Evolutionary conservation across 2,888 invertebrate genomes (phyloP), one percentile per base, ranked within the genome.

Genomic region (Acleris cristana): DNA sequence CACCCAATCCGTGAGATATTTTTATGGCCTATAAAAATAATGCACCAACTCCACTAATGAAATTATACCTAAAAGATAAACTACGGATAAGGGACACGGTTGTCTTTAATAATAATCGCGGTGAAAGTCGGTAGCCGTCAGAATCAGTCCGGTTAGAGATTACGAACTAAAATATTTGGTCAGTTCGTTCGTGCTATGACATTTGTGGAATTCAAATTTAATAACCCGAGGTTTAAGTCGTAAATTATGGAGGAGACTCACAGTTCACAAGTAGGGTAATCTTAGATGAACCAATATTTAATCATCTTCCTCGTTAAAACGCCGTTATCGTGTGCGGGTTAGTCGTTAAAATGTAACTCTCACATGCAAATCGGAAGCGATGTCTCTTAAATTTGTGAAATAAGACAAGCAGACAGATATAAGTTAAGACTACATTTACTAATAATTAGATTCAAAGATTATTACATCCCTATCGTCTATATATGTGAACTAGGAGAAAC

Each of bases 61-160:
- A 77, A 77, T 77, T 74, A 79, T 78, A 71, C 77, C 78, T 75
- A 74, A 75, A 78, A 79, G 79, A 82, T 83, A 86, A 80, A 76
- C 72, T 73, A 71, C 71, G 70, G 72, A 81, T 80, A 80, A 80
- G 80, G 78, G 77, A 74, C 74, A 72, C 74, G 72, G 65, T 75
- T 74, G 80, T 77, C 83, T 88, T 90, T 89, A 89, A 89, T 90
- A 89, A 90, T 88, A 90, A 90, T 90, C 88, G 89, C 65, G 85
- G 91, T 79, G 90, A 91, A 92, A 92, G 92, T 88, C 81, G 74
- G 78, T 74, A 76, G 78, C 82, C 87, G 85, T 84, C 85, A 84
- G 77, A 81, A 80, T 77, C 73, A 79, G 74, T 69, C 76, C 78
- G 77, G 75, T 26, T 19, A 5, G 76, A 86, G 82, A 80, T 81